Base-by-base conservation (phyloP, 2,888 invertebrate genomes). In the Orthosia gothica region DNA sequence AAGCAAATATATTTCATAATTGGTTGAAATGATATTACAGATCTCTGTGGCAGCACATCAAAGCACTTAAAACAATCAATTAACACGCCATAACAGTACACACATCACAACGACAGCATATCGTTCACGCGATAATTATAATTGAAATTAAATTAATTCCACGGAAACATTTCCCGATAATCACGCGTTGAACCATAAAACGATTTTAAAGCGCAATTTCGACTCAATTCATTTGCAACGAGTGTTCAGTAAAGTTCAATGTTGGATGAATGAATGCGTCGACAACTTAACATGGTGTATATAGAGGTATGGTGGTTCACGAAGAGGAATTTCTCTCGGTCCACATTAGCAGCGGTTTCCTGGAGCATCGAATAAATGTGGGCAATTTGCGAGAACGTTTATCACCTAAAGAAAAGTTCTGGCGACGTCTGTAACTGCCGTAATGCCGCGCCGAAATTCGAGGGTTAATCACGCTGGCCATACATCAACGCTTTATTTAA, bases 401-500 rank as follows among this genome's bases (percentile, higher is more conserved):
- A 95, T 95, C 95, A 95, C 95, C 93, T 93, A 95, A 95, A 95
- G 95, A 95, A 96, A 95, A 95, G 95, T 95, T 95, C 93, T 91
- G 93, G 93, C 91, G 94, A 93, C 94, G 93, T 92, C 91, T 92
- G 91, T 91, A 94, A 94, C 94, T 93, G 94, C 90, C 91, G 94
- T 93, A 95, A 95, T 95, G 94, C 92, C 86, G 88, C 89, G 87
- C 89, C 91, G 91, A 93, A 93, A 92, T 93, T 92, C 92, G 92
- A 92, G 94, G 94, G 94, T 95, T 95, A 94, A 94, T 95, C 94
- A 93, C 93, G 91, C 87, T 89, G 88, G 89, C 89, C 89, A 92
- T 93, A 93, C 91, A 92, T 95, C 93, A 94, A 90, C 93, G 93
- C 92, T 92, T 93, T 92, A 94, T 94, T 93, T 94, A 93, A 94